Evolutionary conservation across 2,888 invertebrate genomes (phyloP).

Genomic region (Drosophila atripex): DNA sequence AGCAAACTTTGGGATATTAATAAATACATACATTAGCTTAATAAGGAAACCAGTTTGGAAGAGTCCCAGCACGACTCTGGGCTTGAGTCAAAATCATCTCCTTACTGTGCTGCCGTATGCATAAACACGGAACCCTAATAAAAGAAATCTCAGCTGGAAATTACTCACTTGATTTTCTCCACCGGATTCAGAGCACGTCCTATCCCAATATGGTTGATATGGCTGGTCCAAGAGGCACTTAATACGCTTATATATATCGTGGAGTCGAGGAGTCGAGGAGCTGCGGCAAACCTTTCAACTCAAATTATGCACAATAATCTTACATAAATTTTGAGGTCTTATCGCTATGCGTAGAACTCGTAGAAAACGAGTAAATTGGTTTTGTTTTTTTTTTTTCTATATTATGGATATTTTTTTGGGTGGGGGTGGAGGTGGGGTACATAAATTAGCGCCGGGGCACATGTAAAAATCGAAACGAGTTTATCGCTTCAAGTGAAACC

Average conservation of each 20-base stretch:
- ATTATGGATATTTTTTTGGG: neutral
- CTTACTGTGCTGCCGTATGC: conserved; percentile 14
- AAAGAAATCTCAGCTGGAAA: conserved; percentile 25
- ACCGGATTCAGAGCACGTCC: conserved; percentile 31
- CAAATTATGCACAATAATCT: conserved; percentile 55
- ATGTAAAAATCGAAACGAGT: conserved; percentile 47
- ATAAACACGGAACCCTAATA: conserved; percentile 26
- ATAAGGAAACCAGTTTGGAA: conserved; percentile 46
- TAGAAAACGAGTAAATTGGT: conserved; percentile 39
- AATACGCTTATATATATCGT: conserved; percentile 2
- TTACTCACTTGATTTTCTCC: conserved; percentile 22
- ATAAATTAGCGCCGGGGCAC: conserved; percentile 40
- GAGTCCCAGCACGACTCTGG: conserved; percentile 14
- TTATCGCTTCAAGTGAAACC: conserved; percentile 39
- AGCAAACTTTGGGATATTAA: conserved; percentile 38
- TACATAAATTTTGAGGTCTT: conserved; percentile 57
- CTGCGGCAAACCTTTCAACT: conserved; percentile 55
- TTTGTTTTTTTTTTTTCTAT: neutral
- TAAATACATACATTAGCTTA: conserved; percentile 47
- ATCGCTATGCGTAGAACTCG: conserved; percentile 41
- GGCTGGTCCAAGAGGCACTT: conserved; percentile 27
- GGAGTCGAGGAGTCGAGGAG: conserved; percentile 10
- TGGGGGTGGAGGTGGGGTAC: conserved; percentile 9
- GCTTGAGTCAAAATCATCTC: conserved; percentile 8
- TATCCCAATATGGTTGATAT: conserved; percentile 38